phyloP scores from a whole-genome alignment of 1,140 invertebrate species.

The Drusus annulatus region DNA sequence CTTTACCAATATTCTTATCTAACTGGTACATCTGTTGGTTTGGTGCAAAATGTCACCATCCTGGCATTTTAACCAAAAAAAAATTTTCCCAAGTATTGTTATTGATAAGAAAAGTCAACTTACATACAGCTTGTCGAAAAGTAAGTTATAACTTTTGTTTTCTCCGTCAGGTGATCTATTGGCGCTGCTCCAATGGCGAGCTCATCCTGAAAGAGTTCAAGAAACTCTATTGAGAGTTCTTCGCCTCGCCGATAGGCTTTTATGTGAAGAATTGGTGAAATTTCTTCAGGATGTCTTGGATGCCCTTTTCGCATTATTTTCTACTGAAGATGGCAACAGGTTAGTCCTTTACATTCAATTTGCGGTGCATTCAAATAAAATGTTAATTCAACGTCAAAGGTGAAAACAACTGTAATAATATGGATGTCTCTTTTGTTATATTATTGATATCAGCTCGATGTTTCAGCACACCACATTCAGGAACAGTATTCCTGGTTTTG shows the following conservation, averaged over 20 bases:
- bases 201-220: constrained; percentile 87
- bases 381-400: not conserved
- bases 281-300: constrained; percentile 97
- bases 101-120: too few relatives aligned
- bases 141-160: not conserved
- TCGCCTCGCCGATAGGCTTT: constrained; percentile 81
- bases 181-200: constrained; percentile 92
- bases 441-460: constrained; percentile 63
- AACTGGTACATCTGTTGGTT: not conserved
- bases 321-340: constrained; percentile 92
- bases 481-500: constrained; percentile 79
- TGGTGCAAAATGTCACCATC: too few relatives aligned
- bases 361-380: not conserved
- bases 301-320: constrained; percentile 94
- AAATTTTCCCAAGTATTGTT: too few relatives aligned
- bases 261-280: constrained; percentile 94
- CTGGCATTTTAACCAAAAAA: too few relatives aligned
- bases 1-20: constrained; percentile 45
- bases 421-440: too few relatives aligned
- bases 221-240: constrained; percentile 87
- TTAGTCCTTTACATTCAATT: constrained; percentile 40
- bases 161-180: constrained; percentile 84
- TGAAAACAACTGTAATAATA: too few relatives aligned
- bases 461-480: constrained; percentile 75
- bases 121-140: too few relatives aligned